Conservation (phyloP, 2,888 invertebrate genomes). For the Erpobdella octoculata region DNA sequence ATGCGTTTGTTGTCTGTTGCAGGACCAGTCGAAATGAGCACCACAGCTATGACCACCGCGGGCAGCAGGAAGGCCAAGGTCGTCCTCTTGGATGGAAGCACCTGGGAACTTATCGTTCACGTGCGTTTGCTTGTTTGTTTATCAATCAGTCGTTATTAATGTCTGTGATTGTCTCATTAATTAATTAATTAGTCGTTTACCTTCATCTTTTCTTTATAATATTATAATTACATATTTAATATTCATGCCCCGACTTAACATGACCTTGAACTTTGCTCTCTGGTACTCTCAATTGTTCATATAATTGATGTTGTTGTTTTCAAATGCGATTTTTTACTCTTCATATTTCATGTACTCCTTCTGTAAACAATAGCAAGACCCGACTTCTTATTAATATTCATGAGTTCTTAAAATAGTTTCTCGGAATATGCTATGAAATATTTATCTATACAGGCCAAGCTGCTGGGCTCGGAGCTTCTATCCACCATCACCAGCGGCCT, state of each 20-base stretch:
- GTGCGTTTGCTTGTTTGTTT: too few relatives aligned
- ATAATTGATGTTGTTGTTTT: not conserved
- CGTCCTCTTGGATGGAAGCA: slow-evolving; percentile 1
- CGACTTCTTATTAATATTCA: not conserved
- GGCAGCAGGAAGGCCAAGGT: not conserved
- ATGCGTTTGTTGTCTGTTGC: too few relatives aligned
- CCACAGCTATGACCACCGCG: not conserved
- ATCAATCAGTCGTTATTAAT: too few relatives aligned
- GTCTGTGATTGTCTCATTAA: too few relatives aligned
- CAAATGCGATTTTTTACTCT: too few relatives aligned
- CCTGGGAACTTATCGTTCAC: not conserved
- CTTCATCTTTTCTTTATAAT: not conserved
- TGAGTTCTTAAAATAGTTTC: not conserved
- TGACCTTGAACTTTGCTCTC: too few relatives aligned
- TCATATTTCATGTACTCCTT: not conserved
- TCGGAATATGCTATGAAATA: not conserved
- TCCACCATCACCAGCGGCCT: not conserved
- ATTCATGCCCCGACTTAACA: too few relatives aligned
- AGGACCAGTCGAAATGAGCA: not conserved
- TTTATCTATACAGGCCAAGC: not conserved
- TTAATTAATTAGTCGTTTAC: too few relatives aligned
- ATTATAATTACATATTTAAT: not conserved
- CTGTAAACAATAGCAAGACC: not conserved
- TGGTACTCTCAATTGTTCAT: too few relatives aligned
- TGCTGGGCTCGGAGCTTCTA: not conserved